A percentile compares a stretch with the other conserved stretches of the same genome.
Conservation (phyloP, 2,888 invertebrate genomes). For the Pseudeuparius sepicola region DNA sequence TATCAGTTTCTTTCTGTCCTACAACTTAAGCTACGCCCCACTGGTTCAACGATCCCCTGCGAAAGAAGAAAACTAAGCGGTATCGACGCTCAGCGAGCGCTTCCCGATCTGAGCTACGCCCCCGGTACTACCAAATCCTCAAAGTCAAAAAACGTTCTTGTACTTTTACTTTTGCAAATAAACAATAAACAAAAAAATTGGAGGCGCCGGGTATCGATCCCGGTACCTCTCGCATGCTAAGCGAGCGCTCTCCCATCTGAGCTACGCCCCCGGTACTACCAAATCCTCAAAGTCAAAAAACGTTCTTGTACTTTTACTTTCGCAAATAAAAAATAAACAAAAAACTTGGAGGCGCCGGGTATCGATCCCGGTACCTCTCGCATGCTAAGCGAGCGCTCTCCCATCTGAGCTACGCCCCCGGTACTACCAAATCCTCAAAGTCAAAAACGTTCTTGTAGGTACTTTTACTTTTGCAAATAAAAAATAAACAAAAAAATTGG, state of each 20-base stretch:
- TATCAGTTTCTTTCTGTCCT: no score
- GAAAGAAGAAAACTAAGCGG: no score
- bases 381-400: constrained; percentile 35
- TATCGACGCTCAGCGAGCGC: constrained; percentile 40
- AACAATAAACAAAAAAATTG: constrained; percentile 27
- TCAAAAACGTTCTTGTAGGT: no score
- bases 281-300: no score
- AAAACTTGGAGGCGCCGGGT: constrained; percentile 33
- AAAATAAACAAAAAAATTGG: constrained; percentile 28
- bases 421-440: no score
- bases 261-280: constrained; percentile 33
- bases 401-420: constrained; percentile 33
- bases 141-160: no score
- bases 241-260: constrained; percentile 34
- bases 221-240: constrained; percentile 36
- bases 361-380: constrained; percentile 36
- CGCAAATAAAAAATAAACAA: no score
- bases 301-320: no score
- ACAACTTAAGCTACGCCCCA: no score
- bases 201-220: constrained; percentile 36
- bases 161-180: no score
- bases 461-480: no score
- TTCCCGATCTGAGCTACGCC: constrained; percentile 47
- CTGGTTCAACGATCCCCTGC: no score
- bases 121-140: constrained; percentile 16